A percentile compares a stretch with the other conserved stretches of the same genome.
Evolutionary conservation across 2,888 invertebrate species (phyloP).

Genomic region (Harmothoe impar): DNA sequence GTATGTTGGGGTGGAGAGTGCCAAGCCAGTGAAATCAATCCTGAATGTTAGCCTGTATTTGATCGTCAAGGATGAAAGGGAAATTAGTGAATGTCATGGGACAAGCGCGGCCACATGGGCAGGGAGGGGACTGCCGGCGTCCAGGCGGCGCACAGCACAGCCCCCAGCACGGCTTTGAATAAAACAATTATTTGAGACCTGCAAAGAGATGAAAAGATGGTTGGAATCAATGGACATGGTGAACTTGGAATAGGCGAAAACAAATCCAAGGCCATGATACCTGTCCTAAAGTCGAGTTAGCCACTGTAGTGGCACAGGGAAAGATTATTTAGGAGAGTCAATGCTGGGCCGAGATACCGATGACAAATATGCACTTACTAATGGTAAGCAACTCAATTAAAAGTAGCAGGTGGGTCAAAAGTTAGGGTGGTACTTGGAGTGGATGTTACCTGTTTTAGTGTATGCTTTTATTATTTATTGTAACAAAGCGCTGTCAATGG

Average conservation of each 20-base stretch:
- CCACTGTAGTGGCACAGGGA: too few relatives aligned
- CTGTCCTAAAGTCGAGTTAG: background rate
- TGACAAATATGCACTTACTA: background rate
- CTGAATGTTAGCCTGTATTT: background rate
- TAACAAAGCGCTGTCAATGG: too few relatives aligned
- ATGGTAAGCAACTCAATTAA: slow-evolving; percentile 13
- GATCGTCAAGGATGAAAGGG: slow-evolving; percentile 11
- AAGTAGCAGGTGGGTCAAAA: background rate
- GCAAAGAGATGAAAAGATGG: background rate
- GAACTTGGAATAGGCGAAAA: background rate
- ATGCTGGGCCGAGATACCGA: background rate
- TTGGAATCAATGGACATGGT: background rate
- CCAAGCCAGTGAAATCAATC: slow-evolving; percentile 22
- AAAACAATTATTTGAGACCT: background rate
- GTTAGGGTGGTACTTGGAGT: background rate
- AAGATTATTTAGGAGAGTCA: background rate
- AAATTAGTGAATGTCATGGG: slow-evolving; percentile 31
- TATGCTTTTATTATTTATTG: background rate
- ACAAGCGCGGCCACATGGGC: background rate
- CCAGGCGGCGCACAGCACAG: background rate
- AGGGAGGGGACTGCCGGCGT: background rate
- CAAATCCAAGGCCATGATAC: background rate
- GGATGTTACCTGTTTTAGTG: background rate
- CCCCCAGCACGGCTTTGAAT: background rate
- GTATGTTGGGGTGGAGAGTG: background rate